phyloP scores from a whole-genome alignment of 2,113 vertebrate species.

The Bos javanicus region DNA sequence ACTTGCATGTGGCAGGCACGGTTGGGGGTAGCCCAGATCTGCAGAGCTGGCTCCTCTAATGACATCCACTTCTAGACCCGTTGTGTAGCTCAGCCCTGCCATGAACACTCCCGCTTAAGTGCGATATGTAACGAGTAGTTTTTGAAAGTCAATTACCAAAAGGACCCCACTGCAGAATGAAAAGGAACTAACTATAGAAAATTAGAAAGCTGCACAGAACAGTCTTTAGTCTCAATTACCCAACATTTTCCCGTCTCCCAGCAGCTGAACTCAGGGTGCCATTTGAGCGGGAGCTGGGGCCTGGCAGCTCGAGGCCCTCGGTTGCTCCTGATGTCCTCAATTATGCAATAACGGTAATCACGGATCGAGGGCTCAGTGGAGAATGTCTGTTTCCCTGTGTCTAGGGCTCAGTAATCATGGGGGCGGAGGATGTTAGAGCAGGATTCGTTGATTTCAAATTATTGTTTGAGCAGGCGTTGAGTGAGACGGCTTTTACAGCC shows the following conservation, averaged over 20 bases:
- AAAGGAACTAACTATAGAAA: conserved; percentile 38
- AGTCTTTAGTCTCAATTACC: conserved; percentile 34
- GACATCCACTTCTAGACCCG: not conserved
- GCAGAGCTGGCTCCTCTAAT: not conserved
- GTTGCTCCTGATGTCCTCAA: conserved; percentile 37
- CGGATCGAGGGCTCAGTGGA: not conserved
- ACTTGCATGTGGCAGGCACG: not conserved
- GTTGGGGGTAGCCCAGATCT: not conserved
- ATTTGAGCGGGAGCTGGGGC: not conserved
- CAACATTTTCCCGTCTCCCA: not conserved
- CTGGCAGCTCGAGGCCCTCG: not conserved
- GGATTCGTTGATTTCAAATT: conserved; percentile 46
- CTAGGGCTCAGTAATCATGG: conserved; percentile 57
- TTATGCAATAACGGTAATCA: conserved; percentile 57
- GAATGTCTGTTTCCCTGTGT: conserved; percentile 49
- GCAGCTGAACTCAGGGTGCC: not conserved
- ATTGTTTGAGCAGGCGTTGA: not conserved
- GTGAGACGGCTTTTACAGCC: not conserved
- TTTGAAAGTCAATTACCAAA: conserved; percentile 49
- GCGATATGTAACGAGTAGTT: not conserved
- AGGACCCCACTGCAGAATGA: conserved; percentile 39
- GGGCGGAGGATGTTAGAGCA: conserved; percentile 35
- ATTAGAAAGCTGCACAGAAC: not conserved
- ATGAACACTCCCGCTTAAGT: conserved; percentile 1
- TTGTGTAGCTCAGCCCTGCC: not conserved